Percentiles rank a stretch among this genome's conserved stretches.
Conservation (phyloP, 2,888 invertebrate genomes). For the Pheosia gnoma region DNA sequence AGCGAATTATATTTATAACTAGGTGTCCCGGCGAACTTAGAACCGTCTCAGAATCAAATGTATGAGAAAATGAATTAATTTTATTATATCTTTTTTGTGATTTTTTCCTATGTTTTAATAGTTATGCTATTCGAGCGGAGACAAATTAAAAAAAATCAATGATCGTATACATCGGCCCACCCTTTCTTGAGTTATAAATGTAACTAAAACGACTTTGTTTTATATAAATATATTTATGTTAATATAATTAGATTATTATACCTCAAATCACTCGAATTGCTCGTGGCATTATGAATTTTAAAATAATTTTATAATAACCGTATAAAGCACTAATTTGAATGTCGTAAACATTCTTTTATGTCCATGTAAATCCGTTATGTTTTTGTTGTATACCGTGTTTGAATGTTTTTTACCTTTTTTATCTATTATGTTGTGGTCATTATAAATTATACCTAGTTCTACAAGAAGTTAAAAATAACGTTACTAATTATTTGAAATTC, state of each 20-base stretch:
- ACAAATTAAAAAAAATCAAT: too few species aligned
- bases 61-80: too few species aligned
- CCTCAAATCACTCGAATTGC: slow-evolving; percentile 14
- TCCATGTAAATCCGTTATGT: slow-evolving; percentile 22
- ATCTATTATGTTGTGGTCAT: background rate
- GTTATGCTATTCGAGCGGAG: too few species aligned
- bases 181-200: slow-evolving; percentile 3
- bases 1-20: too few species aligned
- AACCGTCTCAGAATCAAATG: too few species aligned
- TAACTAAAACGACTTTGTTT: slow-evolving; percentile 27
- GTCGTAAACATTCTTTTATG: slow-evolving; percentile 21
- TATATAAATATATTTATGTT: slow-evolving; percentile 25
- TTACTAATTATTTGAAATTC: background rate
- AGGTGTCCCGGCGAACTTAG: too few species aligned
- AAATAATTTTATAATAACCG: slow-evolving; percentile 18
- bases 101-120: too few species aligned
- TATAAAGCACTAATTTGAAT: slow-evolving; percentile 7
- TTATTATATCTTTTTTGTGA: too few species aligned
- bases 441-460: background rate
- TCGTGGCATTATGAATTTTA: slow-evolving; percentile 19
- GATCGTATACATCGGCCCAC: too few species aligned
- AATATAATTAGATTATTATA: slow-evolving; percentile 34
- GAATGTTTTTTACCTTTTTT: slow-evolving; percentile 24
- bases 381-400: slow-evolving; percentile 31
- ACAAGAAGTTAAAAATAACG: background rate